A percentile compares a stretch with the other conserved stretches of the same genome.
phyloP scores from a whole-genome alignment of 2,113 vertebrate genomes.

The Hoplias malabaricus region DNA sequence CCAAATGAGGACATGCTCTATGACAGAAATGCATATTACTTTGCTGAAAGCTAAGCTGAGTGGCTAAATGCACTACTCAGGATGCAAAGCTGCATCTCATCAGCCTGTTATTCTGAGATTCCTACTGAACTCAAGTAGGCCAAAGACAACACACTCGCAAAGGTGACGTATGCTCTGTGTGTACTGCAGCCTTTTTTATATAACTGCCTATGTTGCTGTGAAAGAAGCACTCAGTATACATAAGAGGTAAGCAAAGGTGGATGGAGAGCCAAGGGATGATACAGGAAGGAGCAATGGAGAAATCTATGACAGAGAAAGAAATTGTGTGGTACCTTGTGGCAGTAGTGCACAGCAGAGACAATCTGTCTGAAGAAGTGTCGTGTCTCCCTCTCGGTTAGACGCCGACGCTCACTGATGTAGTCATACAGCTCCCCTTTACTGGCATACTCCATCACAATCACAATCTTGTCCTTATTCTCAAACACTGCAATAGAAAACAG shows the following conservation, averaged over 20 bases:
- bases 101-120: conserved; percentile 29
- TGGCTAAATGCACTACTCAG: background rate
- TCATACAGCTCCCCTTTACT: conserved; percentile 88
- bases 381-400: conserved; percentile 82
- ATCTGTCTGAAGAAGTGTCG: conserved; percentile 88
- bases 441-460: conserved; percentile 84
- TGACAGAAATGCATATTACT: conserved; percentile 5
- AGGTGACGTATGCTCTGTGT: background rate
- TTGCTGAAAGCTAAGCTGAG: background rate
- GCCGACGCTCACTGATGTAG: conserved; percentile 85
- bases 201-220: conserved; percentile 11
- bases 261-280: background rate
- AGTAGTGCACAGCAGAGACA: conserved; percentile 85
- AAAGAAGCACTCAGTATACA: background rate
- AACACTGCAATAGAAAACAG: conserved; percentile 73
- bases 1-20: background rate
- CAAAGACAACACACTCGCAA: conserved; percentile 36
- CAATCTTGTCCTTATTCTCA: conserved; percentile 91
- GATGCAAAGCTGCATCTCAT: conserved; percentile 39
- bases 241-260: background rate
- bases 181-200: background rate
- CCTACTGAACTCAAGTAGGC: conserved; percentile 27
- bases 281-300: background rate
- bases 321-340: conserved; percentile 79
- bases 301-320: background rate